Conservation (phyloP, 2,113 vertebrate genomes). For the Oryzias javanicus region DNA sequence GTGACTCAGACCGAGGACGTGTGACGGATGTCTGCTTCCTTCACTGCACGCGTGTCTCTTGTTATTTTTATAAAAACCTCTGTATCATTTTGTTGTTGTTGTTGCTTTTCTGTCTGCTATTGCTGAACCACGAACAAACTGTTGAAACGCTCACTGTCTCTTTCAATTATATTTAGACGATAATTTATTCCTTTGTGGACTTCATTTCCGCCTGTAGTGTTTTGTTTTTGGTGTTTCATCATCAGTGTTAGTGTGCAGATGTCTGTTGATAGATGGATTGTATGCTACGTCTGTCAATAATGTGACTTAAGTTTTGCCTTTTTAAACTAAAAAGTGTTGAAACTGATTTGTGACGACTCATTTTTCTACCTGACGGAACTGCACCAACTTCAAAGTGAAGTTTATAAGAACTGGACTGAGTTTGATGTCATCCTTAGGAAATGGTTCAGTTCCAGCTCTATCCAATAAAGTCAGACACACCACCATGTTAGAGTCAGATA, state of each 20-base stretch:
- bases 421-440: no score
- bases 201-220: conserved; percentile 4
- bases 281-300: conserved; percentile 18
- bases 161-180: conserved; percentile 30
- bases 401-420: no score
- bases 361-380: no score
- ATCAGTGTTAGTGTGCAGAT: conserved; percentile 12
- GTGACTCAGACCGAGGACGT: not conserved
- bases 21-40: conserved; percentile 16
- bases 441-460: no score
- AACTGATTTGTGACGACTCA: not conserved
- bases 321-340: conserved; percentile 26
- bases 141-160: conserved; percentile 26
- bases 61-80: conserved; percentile 46
- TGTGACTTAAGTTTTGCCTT: conserved; percentile 35
- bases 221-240: conserved; percentile 8
- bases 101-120: conserved; percentile 27
- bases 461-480: no score
- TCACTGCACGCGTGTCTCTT: conserved; percentile 34
- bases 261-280: conserved; percentile 34
- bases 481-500: no score
- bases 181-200: conserved; percentile 1
- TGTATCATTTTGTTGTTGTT: conserved; percentile 30
- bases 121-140: conserved; percentile 4
- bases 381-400: no score